Base-by-base conservation (phyloP, 2,888 invertebrate species). In the Anoplius nigerrimus region DNA sequence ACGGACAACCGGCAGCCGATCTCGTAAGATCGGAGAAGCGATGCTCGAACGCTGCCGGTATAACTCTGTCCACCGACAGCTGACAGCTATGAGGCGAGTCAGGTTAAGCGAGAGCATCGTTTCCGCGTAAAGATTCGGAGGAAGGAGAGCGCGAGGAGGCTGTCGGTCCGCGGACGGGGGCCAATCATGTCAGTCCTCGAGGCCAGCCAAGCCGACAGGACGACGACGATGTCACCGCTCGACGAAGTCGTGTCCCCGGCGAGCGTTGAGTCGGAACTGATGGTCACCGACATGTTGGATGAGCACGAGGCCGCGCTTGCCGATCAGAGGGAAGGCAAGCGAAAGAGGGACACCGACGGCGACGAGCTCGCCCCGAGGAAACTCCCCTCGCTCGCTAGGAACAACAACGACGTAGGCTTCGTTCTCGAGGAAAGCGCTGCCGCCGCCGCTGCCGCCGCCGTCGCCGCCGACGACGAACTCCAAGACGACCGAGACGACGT, bases 361-460 rank as follows among this genome's bases (percentile, higher is more conserved):
- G 86, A 84, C 18, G 84, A 84, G 27, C 76, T 87, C n/a, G 78
- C 77, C 42, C 81, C 84, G 27, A 81, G 87, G 71, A 88, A 88
- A 76, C 76, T 88, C 63, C 84, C 88, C 18, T 82, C 85, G 8
- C 73, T 87, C 55, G 65, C 83, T 56, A 72, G 75, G 53, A 78
- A 81, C 60, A 88, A 88, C 79, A 88, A 88, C 74, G 88, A 88
- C 78, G 88, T 88, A 34, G 81, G 83, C 34, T 88, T 88, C 72
- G 88, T 88, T 13, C 84, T 88, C 58, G 85, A 87, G 43, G 85
- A 86, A 42, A 83, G 74, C 62, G 79, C 11, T 68, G 24, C 53
- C 15, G 85, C 84, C 63, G 87, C 87, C 58, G 81, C 11, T 68
- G 24, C 53, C 15, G 85, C 84, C 63, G 87, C 87, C 58, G 81